A percentile compares a stretch with the other conserved stretches of the same genome.
Conservation (phyloP, 2,797 vertebrate species). For the Crypturellus tataupa region DNA sequence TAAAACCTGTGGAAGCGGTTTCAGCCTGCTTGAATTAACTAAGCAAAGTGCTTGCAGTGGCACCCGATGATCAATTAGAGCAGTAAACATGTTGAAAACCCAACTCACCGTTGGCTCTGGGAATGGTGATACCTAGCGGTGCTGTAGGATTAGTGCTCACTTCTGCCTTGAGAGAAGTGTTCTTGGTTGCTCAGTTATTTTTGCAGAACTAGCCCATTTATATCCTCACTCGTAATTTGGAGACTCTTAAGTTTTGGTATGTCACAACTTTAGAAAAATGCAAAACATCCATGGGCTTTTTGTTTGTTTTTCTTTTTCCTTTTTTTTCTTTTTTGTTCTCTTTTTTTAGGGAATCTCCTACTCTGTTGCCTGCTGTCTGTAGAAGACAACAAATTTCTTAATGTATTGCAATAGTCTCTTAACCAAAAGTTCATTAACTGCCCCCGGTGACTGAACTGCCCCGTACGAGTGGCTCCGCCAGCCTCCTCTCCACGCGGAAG, state of each 20-base stretch:
- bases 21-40: conserved; percentile 34
- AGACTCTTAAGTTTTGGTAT: neutral
- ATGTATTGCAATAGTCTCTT: neutral
- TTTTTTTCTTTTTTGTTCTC: neutral
- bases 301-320: neutral
- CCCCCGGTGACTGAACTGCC: conserved; percentile 24
- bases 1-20: conserved; percentile 30
- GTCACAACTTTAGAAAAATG: neutral
- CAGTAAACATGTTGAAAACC: neutral
- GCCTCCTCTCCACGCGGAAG: neutral
- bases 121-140: neutral
- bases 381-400: neutral
- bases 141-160: conserved; percentile 4
- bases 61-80: neutral
- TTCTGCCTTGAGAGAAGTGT: neutral
- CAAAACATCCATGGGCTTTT: neutral
- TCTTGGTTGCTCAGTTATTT: neutral
- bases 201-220: neutral
- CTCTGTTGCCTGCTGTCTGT: neutral
- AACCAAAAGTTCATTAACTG: conserved; percentile 61
- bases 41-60: conserved; percentile 2
- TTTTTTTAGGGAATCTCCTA: neutral
- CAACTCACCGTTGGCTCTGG: neutral
- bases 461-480: conserved; percentile 3
- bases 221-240: neutral